A percentile compares a stretch with the other conserved stretches of the same genome.
Conservation (phyloP, 2,888 invertebrate species). For the Luperina nickerlii region DNA sequence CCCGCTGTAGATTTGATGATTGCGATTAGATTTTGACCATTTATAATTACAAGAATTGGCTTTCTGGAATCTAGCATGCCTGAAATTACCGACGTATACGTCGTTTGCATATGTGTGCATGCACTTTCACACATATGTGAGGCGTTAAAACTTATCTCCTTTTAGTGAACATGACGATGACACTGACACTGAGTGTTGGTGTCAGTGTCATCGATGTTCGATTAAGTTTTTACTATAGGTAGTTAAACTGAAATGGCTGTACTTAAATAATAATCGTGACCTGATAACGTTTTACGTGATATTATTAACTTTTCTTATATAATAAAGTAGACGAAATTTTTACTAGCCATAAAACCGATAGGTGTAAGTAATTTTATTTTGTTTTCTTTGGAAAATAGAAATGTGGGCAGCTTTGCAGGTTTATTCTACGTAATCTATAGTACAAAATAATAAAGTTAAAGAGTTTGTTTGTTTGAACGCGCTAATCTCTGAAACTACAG, state of each 20-base stretch:
- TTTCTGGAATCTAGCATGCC: too few species aligned
- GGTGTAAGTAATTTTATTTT: not conserved
- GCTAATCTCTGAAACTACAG: not conserved
- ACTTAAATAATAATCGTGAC: conserved; percentile 29
- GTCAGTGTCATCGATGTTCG: too few species aligned
- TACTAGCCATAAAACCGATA: conserved; percentile 10
- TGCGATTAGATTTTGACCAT: too few species aligned
- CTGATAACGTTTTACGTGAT: conserved; percentile 24
- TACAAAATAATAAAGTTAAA: too few species aligned
- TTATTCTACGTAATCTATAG: not conserved
- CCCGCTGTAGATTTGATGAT: too few species aligned
- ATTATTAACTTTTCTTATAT: conserved; percentile 4
- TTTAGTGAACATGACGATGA: not conserved
- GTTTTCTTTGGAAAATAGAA: not conserved
- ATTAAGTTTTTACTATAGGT: not conserved
- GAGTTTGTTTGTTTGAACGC: not conserved
- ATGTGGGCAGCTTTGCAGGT: too few species aligned
- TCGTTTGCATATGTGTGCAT: not conserved
- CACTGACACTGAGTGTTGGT: too few species aligned
- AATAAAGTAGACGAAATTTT: conserved; percentile 23
- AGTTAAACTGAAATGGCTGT: conserved; percentile 23
- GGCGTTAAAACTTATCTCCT: not conserved
- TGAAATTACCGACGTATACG: not conserved
- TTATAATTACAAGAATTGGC: too few species aligned
- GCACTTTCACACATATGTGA: not conserved